Evolutionary conservation across 1,140 invertebrate species (phyloP), one percentile per base, ranked within the genome.

Genomic region (Euglossa dilemma): DNA sequence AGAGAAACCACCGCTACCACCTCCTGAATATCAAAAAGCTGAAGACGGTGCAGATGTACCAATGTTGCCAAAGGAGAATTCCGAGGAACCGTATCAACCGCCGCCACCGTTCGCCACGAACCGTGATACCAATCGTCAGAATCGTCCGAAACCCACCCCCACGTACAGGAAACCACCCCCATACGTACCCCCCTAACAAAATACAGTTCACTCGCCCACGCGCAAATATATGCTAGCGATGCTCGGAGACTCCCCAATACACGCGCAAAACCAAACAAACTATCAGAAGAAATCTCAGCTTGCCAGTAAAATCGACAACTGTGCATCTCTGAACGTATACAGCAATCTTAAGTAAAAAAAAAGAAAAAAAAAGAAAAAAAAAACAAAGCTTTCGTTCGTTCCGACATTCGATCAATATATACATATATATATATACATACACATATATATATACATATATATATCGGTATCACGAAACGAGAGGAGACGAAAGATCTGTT

Each of bases 101-200:
- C 96, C 97, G 14, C 96, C 97, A 4, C 97, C 97, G 11, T 97
- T 98, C 89, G 96, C 97, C 64, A 95, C 97, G 57, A 96, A 96
- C 80, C 95, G 96, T 64, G 96, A 97, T 56, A 96, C 96, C 59
- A 96, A 95, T 90, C 94, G 95, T 72, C 95, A 96, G 83, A 95
- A 95, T 74, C 94, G 96, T 81, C 97, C 97, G 56, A 97, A 97
- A 90, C 97, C 97, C 50, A 97, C 97, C 43, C 97, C 97, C 50
- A 97, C 97, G 73, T 98, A 98, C 95, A 96, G 98, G 90, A 98
- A 98, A 94, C 98, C 98, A 59, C 98, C 98, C 80, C 98, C 98
- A 25, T 98, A 98, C 93, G 97, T 98, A 84, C 98, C 98, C 77
- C 98, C 98, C 95, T 98, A 98, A 98, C 93, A 93, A 90, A 94